Percentiles rank a stretch among this genome's conserved stretches.
Evolutionary conservation across 2,888 invertebrate species (phyloP).

Genomic region (Desoria tigrina): DNA sequence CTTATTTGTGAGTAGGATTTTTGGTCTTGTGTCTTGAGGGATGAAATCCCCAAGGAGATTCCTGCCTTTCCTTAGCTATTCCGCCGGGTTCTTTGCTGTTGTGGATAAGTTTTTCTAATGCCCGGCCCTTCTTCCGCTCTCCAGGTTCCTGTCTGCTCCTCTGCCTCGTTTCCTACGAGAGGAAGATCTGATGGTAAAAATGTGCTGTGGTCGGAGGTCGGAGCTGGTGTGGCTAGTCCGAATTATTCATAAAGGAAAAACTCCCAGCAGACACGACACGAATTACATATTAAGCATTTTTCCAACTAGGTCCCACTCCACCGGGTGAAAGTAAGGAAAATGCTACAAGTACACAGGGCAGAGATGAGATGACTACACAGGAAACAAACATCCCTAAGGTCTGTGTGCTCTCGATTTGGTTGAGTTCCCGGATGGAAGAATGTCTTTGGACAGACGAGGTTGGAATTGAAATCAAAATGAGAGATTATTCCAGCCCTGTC

Average conservation of each 20-base stretch:
- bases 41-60: slow-evolving; percentile 17
- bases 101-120: slow-evolving; percentile 15
- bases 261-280: slow-evolving; percentile 36
- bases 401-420: background rate
- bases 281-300: slow-evolving; percentile 35
- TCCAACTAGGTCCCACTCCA: background rate
- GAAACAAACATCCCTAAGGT: slow-evolving; percentile 1
- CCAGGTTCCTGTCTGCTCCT: background rate
- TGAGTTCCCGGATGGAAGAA: background rate
- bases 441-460: slow-evolving; percentile 6
- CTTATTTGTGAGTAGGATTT: too few species aligned
- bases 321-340: background rate
- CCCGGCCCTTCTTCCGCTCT: slow-evolving; percentile 5
- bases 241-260: slow-evolving; percentile 36
- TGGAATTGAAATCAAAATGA: slow-evolving; percentile 10
- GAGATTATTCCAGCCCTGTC: background rate
- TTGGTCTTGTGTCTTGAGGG: slow-evolving; percentile 12
- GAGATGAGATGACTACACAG: background rate
- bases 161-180: background rate
- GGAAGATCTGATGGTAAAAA: too few species aligned
- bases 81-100: background rate
- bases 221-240: slow-evolving; percentile 26
- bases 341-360: background rate
- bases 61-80: background rate
- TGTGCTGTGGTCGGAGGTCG: slow-evolving; percentile 22